Evolutionary conservation across 2,888 invertebrate species (phyloP).

Genomic region (Pegoplata infirma): DNA sequence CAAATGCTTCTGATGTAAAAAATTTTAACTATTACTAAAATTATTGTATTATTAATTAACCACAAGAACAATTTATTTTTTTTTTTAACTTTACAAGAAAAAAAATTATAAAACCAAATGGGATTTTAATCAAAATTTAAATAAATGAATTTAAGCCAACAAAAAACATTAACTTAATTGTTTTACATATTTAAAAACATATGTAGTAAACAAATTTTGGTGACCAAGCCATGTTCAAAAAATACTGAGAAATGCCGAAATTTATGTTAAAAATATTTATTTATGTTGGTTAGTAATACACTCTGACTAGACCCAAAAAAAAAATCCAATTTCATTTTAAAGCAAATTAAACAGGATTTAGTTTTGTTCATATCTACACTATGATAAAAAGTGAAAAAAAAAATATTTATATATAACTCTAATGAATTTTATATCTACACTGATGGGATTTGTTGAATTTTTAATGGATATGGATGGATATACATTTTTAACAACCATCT

Average conservation of each 20-base stretch:
- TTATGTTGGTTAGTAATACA: constrained; percentile 27
- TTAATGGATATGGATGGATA: constrained; percentile 41
- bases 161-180: no score
- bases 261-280: constrained; percentile 20
- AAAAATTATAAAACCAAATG: neutral
- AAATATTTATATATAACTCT: constrained; percentile 16
- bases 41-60: neutral
- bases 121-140: constrained; percentile 29
- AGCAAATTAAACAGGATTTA: constrained; percentile 18
- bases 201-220: constrained; percentile 11
- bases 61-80: neutral
- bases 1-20: no score
- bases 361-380: neutral
- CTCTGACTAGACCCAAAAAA: constrained; percentile 17
- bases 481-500: constrained; percentile 47
- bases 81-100: neutral
- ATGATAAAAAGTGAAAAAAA: constrained; percentile 5
- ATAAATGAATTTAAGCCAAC: constrained; percentile 23
- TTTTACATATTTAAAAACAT: constrained; percentile 20
- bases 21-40: no score
- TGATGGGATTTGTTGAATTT: constrained; percentile 57
- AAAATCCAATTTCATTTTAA: constrained; percentile 32
- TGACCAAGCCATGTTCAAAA: neutral
- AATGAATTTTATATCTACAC: constrained; percentile 56
- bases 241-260: neutral